Conservation (phyloP, 1,140 invertebrate genomes). For the Drosophila neocordata region DNA sequence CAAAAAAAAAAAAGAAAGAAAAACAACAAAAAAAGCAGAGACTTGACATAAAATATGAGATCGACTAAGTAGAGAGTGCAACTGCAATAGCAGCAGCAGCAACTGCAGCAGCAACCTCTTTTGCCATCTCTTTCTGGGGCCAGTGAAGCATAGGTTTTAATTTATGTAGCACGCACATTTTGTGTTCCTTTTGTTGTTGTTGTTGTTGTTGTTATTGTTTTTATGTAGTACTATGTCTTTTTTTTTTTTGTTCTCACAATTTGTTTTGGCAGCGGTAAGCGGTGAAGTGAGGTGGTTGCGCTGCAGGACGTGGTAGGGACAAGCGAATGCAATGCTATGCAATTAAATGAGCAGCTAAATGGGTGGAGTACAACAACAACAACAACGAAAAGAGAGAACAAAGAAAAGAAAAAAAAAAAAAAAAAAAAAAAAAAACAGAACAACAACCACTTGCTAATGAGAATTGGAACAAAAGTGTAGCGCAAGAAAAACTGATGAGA, state of each 20-base stretch:
- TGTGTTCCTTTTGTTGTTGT: slow-evolving; percentile 57
- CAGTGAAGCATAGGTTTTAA: slow-evolving; percentile 78
- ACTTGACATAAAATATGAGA: slow-evolving; percentile 77
- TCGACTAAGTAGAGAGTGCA: slow-evolving; percentile 39
- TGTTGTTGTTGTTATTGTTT: slow-evolving; percentile 29
- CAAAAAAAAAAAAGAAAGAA: slow-evolving; percentile 49
- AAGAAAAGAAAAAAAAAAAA: slow-evolving; percentile 27
- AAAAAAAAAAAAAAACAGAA: slow-evolving; percentile 25
- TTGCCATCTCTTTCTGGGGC: slow-evolving; percentile 37
- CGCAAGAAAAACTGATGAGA: slow-evolving; percentile 40
- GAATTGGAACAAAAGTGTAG: slow-evolving; percentile 56
- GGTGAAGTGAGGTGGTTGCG: slow-evolving; percentile 13
- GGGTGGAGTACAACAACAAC: slow-evolving; percentile 38
- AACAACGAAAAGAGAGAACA: slow-evolving; percentile 22
- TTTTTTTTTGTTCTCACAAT: slow-evolving; percentile 75
- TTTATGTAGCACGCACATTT: slow-evolving; percentile 80
- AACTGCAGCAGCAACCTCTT: neutral
- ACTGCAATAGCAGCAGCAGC: slow-evolving; percentile 24
- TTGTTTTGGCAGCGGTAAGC: slow-evolving; percentile 62
- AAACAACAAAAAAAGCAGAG: slow-evolving; percentile 43
- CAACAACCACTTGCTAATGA: slow-evolving; percentile 56
- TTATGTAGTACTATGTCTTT: slow-evolving; percentile 29
- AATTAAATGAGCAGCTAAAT: slow-evolving; percentile 65
- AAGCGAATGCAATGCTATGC: slow-evolving; percentile 57
- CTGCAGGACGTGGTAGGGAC: slow-evolving; percentile 37